phyloP scores from a whole-genome alignment of 2,113 vertebrate genomes.

The Lophura nycthemera region DNA sequence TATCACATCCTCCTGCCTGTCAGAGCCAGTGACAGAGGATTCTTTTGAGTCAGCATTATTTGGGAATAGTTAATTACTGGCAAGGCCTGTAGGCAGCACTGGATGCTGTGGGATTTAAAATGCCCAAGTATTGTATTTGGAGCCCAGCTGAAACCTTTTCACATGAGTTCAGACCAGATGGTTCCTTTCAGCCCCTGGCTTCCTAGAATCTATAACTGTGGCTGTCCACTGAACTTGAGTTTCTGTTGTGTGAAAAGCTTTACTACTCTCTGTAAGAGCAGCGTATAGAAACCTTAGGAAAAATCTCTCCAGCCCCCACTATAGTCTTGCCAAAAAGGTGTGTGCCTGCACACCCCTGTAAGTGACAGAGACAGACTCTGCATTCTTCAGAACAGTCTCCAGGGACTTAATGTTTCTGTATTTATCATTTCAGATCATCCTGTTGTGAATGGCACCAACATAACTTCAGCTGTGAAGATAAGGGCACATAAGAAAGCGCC shows the following conservation, averaged over 20 bases:
- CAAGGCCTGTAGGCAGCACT: accelerated
- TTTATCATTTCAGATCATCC: neutral
- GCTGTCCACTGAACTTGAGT: neutral
- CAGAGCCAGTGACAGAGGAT: accelerated
- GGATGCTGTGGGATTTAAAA: neutral
- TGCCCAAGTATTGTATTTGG: neutral
- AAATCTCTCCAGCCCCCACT: neutral
- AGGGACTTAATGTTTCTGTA: neutral
- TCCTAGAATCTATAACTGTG: neutral
- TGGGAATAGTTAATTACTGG: neutral
- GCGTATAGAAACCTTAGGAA: neutral
- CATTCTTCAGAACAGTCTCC: neutral
- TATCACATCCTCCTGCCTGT: neutral
- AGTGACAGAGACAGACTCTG: neutral
- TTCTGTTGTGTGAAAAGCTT: neutral
- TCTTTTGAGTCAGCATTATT: neutral
- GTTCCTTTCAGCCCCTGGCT: neutral
- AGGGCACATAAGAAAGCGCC: neutral
- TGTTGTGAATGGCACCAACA: neutral
- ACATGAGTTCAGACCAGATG: accelerated
- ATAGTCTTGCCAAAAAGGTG: neutral
- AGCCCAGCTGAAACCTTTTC: neutral
- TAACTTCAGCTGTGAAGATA: neutral
- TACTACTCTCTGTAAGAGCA: neutral
- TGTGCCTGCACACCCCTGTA: accelerated